Conservation (phyloP, 2,888 invertebrate species). For the Meiosimyza decipiens region DNA sequence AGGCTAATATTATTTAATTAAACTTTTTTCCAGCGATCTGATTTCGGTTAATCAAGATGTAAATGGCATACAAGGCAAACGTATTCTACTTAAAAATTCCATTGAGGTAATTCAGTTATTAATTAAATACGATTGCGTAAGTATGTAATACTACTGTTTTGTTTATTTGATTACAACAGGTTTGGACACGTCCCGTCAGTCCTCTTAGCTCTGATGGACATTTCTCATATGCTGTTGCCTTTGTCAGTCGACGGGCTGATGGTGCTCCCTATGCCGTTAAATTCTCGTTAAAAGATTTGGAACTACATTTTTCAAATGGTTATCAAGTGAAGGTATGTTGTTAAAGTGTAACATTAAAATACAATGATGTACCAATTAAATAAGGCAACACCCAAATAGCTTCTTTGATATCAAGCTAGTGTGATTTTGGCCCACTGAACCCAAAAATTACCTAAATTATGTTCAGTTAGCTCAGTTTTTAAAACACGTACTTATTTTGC, state of each 20-base stretch:
- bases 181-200: conserved; percentile 67
- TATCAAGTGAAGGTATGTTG: conserved; percentile 52
- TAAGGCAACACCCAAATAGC: too few species aligned
- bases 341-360: conserved; percentile 46
- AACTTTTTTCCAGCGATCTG: conserved; percentile 57
- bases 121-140: conserved; percentile 15
- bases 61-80: conserved; percentile 73
- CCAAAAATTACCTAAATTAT: too few species aligned
- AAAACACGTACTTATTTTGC: too few species aligned
- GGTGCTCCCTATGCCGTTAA: conserved; percentile 63
- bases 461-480: too few species aligned
- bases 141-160: background rate
- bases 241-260: conserved; percentile 66
- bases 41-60: conserved; percentile 77
- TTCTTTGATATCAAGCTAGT: too few species aligned
- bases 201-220: conserved; percentile 57
- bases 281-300: conserved; percentile 59
- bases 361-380: too few species aligned
- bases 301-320: conserved; percentile 58
- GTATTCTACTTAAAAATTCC: conserved; percentile 65
- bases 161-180: conserved; percentile 48
- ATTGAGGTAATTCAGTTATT: conserved; percentile 56
- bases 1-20: background rate
- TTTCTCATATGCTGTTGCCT: conserved; percentile 68
- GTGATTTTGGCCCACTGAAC: too few species aligned